Percentiles rank a stretch among this genome's conserved stretches.
Evolutionary conservation across 2,797 vertebrate genomes (phyloP).

Genomic region (Lacerta bilineata): DNA sequence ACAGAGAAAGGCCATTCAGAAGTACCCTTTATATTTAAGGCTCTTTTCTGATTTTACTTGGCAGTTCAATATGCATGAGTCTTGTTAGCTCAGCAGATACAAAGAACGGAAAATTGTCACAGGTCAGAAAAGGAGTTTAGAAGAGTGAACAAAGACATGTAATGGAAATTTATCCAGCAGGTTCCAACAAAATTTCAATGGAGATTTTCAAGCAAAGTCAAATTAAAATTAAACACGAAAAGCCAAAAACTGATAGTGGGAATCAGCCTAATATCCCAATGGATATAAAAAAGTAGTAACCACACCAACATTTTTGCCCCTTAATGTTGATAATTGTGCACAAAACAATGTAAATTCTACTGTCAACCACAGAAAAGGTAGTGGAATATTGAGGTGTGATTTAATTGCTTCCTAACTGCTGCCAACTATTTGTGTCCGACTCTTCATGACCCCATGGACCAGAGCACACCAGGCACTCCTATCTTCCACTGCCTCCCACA

Average conservation of each 20-base stretch:
- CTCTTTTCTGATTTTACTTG: not conserved
- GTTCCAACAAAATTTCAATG: not conserved
- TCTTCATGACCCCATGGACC: too few species aligned
- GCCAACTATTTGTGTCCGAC: not conserved
- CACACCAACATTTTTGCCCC: too few species aligned
- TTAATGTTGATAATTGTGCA: too few species aligned
- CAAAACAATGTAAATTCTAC: not conserved
- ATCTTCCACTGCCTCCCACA: too few species aligned
- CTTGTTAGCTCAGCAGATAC: not conserved
- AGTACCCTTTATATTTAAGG: not conserved
- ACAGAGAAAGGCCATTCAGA: conserved; percentile 3
- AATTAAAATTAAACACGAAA: not conserved
- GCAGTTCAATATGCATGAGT: not conserved
- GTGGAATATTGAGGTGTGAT: not conserved
- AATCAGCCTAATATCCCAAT: not conserved
- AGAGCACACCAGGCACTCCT: too few species aligned
- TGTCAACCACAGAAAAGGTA: not conserved
- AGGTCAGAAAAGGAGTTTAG: too few species aligned
- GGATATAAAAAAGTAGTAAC: too few species aligned
- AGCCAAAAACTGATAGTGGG: not conserved
- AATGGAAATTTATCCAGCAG: not conserved
- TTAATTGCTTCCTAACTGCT: not conserved
- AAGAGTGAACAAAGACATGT: not conserved
- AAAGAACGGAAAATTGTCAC: not conserved
- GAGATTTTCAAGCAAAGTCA: not conserved